Percentiles rank a stretch among this genome's conserved stretches.
These are phyloP conservation scores for Excalfactoria chinensis DNA, from an alignment of 2,113 vertebrate genomes.

Conservation along the genomic window DNA sequence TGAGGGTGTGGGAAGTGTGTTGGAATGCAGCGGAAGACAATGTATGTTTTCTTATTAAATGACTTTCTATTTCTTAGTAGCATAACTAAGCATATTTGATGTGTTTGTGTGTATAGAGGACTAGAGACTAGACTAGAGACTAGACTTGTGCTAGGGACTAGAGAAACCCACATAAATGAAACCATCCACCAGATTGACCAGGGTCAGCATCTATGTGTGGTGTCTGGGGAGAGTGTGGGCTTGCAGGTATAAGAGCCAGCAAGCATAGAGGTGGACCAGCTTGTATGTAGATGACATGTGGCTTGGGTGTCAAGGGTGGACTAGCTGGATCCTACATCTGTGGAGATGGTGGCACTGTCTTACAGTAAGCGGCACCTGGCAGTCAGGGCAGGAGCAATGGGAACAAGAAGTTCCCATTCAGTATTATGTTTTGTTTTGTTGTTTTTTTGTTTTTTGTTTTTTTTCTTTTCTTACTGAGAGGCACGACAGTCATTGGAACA, in stretches of 20 bases:
- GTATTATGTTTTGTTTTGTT: too few relatives aligned
- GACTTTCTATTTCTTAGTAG: background rate
- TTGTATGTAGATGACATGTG: fast-evolving
- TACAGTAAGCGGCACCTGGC: background rate
- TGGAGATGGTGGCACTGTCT: background rate
- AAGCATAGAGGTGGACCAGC: background rate
- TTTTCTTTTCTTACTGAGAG: background rate
- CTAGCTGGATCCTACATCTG: background rate
- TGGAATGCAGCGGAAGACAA: background rate
- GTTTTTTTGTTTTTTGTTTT: too few relatives aligned
- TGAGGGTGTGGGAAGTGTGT: background rate
- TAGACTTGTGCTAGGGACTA: fast-evolving
- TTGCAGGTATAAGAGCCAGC: background rate
- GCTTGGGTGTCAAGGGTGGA: background rate
- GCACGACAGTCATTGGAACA: background rate
- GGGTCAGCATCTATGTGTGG: background rate
- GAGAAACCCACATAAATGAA: background rate
- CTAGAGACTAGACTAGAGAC: too few relatives aligned
- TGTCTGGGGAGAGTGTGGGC: fast-evolving
- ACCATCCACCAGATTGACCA: background rate
- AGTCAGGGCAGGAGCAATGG: background rate
- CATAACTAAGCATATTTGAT: fast-evolving
- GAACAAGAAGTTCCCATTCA: background rate
- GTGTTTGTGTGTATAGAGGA: background rate
- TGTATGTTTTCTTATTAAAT: background rate